phyloP scores from a whole-genome alignment of 2,797 vertebrate species.

The Crocodylus rhombifer region DNA sequence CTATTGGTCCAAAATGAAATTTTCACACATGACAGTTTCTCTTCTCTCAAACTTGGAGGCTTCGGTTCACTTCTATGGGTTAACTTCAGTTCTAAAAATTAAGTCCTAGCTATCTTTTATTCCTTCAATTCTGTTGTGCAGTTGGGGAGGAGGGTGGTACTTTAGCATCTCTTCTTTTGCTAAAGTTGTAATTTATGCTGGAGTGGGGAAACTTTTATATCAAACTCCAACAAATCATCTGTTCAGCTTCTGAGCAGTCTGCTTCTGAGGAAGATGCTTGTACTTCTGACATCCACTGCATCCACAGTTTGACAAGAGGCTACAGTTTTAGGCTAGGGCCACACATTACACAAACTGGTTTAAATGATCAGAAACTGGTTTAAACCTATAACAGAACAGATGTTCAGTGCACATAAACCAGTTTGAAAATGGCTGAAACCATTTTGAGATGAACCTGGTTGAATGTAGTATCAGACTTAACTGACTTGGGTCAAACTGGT shows the following conservation, averaged over 20 bases:
- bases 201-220: background rate
- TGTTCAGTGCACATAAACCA: too few relatives aligned
- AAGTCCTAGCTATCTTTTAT: background rate
- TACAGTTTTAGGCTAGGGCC: background rate
- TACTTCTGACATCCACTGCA: background rate
- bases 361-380: too few relatives aligned
- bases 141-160: rapidly evolving
- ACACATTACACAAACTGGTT: too few relatives aligned
- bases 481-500: too few relatives aligned
- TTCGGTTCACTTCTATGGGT: too few relatives aligned
- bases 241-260: background rate
- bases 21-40: too few relatives aligned
- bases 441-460: too few relatives aligned
- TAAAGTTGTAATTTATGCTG: background rate
- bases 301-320: background rate
- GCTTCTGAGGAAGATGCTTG: background rate
- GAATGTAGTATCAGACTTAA: too few relatives aligned
- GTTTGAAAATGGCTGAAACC: too few relatives aligned
- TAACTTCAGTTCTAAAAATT: background rate
- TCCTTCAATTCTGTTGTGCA: background rate
- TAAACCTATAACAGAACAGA: too few relatives aligned
- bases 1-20: too few relatives aligned
- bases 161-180: background rate
- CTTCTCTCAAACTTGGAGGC: too few relatives aligned
- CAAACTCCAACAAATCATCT: background rate